phyloP scores from a whole-genome alignment of 2,797 vertebrate genomes.

The Neomorphus geoffroyi region DNA sequence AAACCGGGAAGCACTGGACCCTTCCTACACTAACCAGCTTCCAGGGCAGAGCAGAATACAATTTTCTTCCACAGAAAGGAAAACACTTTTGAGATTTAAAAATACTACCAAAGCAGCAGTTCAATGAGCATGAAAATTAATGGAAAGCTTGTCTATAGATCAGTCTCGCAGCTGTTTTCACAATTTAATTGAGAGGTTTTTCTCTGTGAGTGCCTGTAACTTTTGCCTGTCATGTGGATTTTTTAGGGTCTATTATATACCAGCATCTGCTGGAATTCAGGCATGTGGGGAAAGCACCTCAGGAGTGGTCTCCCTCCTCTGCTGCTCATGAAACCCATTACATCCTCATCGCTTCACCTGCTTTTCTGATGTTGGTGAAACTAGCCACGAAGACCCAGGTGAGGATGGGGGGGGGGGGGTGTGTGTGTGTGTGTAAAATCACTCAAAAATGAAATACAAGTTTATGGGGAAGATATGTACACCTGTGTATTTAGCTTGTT shows the following conservation, averaged over 20 bases:
- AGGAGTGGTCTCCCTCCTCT: neutral
- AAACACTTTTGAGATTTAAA: neutral
- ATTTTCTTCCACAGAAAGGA: neutral
- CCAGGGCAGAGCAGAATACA: neutral
- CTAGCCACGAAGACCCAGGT: accelerated
- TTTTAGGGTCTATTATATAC: accelerated
- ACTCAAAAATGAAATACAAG: neutral
- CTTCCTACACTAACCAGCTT: neutral
- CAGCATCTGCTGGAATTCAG: neutral
- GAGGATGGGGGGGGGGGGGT: accelerated
- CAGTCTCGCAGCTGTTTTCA: neutral
- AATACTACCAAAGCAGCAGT: neutral
- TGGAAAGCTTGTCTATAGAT: neutral
- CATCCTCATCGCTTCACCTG: accelerated
- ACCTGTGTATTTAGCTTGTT: neutral
- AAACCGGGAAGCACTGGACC: neutral
- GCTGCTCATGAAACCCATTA: neutral
- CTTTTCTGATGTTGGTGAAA: neutral
- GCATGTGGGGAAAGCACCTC: neutral
- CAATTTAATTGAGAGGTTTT: neutral
- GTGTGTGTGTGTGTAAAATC: too few relatives aligned
- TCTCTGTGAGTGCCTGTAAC: accelerated
- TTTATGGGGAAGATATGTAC: neutral
- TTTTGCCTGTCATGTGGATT: neutral
- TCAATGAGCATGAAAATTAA: neutral